Conservation (phyloP, 1,140 invertebrate species). For the Pogonomyrmex barbatus region DNA sequence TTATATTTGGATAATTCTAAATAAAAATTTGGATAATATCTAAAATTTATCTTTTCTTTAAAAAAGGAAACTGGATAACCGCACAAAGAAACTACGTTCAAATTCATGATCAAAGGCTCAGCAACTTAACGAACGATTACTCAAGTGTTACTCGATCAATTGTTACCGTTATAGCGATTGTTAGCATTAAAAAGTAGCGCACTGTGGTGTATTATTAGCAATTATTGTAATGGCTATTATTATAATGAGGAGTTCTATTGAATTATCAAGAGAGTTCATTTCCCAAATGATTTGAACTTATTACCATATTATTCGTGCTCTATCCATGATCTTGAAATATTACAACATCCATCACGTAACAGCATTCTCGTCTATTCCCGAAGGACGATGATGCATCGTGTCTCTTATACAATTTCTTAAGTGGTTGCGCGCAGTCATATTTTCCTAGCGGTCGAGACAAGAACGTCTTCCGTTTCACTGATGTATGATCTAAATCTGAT, state of each 20-base stretch:
- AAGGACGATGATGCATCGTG: constrained; percentile 60
- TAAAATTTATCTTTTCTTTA: background rate
- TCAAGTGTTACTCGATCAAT: background rate
- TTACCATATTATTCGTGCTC: constrained; percentile 30
- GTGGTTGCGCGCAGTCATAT: constrained; percentile 50
- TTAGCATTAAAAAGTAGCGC: background rate
- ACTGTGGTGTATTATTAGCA: background rate
- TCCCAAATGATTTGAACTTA: constrained; percentile 43
- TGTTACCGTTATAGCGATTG: background rate
- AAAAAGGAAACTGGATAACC: background rate
- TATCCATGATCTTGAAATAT: constrained; percentile 47
- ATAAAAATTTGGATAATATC: background rate
- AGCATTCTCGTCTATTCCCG: constrained; percentile 35
- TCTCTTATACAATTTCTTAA: constrained; percentile 67
- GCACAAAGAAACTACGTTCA: background rate
- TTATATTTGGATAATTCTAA: too few species aligned
- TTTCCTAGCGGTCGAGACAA: constrained; percentile 29
- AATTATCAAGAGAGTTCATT: background rate
- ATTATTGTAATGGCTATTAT: constrained; percentile 8
- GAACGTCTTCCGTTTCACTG: constrained; percentile 42
- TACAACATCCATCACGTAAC: constrained; percentile 64
- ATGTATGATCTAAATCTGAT: constrained; percentile 57
- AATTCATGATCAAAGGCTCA: constrained; percentile 4
- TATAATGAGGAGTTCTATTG: background rate
- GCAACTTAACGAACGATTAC: background rate